phyloP scores from a whole-genome alignment of 2,113 vertebrate species.

The Protobothrops flavoviridis region DNA sequence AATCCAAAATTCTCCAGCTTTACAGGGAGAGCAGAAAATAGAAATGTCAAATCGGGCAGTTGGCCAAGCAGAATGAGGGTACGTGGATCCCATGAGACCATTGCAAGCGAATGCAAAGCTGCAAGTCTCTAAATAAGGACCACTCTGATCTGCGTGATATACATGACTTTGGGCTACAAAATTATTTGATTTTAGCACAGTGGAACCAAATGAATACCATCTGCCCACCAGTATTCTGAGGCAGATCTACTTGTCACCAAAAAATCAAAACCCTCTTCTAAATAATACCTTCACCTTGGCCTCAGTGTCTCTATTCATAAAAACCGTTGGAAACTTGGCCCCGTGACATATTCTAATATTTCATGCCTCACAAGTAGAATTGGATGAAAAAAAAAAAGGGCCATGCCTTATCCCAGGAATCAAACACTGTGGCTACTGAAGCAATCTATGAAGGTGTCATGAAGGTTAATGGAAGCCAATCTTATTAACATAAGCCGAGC shows the following conservation, averaged over 20 bases:
- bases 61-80: not conserved
- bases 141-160: not conserved
- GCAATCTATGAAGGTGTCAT: not conserved
- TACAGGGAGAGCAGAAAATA: not conserved
- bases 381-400: not conserved
- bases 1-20: not conserved
- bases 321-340: not conserved
- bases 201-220: not conserved
- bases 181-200: not conserved
- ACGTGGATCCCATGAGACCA: not conserved
- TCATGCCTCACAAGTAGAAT: not conserved
- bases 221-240: not conserved
- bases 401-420: not conserved
- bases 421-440: not conserved
- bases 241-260: not conserved
- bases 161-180: not conserved
- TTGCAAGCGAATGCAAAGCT: not conserved
- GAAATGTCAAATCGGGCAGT: conserved; percentile 1
- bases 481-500: not conserved
- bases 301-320: not conserved
- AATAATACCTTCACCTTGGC: not conserved
- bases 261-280: not conserved
- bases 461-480: not conserved
- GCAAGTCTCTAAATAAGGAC: not conserved
- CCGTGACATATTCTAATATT: not conserved